phyloP scores from a whole-genome alignment of 2,113 vertebrate species.

The Perca schrenkii region DNA sequence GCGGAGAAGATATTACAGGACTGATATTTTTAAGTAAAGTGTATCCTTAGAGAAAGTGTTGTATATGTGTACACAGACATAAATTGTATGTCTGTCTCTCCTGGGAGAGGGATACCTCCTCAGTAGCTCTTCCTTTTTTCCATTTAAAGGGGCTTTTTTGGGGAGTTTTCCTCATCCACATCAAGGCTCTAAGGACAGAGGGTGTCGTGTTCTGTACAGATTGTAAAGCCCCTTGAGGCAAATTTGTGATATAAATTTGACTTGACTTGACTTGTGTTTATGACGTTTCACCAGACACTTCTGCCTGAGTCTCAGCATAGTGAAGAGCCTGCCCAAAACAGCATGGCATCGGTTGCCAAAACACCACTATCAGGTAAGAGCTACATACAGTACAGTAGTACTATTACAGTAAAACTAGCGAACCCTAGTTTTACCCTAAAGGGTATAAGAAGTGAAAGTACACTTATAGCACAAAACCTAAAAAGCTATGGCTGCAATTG shows the following conservation, averaged over 20 bases:
- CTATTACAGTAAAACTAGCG: neutral
- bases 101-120: neutral
- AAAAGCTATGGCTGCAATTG: neutral
- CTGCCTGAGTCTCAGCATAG: constrained; percentile 68
- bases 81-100: neutral
- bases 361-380: constrained; percentile 76
- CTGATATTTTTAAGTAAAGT: constrained; percentile 12
- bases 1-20: neutral
- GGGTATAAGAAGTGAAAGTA: neutral
- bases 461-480: neutral
- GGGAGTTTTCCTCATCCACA: neutral
- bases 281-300: constrained; percentile 65
- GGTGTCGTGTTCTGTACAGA: neutral
- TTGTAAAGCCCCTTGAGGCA: neutral
- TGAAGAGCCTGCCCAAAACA: constrained; percentile 67
- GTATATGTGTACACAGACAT: neutral
- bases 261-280: neutral
- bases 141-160: neutral
- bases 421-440: neutral
- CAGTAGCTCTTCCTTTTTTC: neutral
- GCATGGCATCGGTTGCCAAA: constrained; percentile 78
- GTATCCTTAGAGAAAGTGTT: neutral
- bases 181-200: neutral
- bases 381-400: neutral
- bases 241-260: neutral